Evolutionary conservation across 2,113 vertebrate genomes (phyloP), one percentile per base, ranked within the genome.

Genomic region (Anser brachyrhynchus): DNA sequence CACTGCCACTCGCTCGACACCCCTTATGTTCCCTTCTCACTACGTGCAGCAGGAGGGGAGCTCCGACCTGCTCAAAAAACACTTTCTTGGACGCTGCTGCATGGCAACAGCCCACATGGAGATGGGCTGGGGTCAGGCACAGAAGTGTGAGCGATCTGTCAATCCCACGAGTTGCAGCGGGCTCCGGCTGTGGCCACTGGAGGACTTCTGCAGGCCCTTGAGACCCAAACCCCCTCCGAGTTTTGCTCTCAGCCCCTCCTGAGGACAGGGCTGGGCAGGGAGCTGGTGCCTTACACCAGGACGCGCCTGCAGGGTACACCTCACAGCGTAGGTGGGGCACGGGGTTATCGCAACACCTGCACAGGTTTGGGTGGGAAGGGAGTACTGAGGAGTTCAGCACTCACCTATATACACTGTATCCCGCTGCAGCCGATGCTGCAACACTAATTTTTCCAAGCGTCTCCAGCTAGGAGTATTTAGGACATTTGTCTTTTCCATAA

Each of bases 101-200:
- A 19, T 23, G 1, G 37, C 1, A 6, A 26, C 31, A 4, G 43
- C 33, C 4, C 5, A 5, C 3, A 1, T 2, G 2, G 33, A 19
- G 33, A n/a, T 0, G 2, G 28, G 18, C 26, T 31, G 19, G 9
- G 15, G 49, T 3, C 19, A 3, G 0, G 4, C 37, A 9, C 41
- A 7, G 57, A 7, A 11, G 44, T 11, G 37, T 0, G 18, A 61
- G 17, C 17, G 43, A 44, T 44, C 16, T 16, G 8, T 16, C 44
- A 18, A 18, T 46, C 44, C 44, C 44, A 46, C 18, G 44, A 46
- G 20, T 29, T 18, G n/a, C 55, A 11, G 49, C 37, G 41, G 11
- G 0, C 61, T 62, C 9, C 5, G 31, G 14, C 55, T 13, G 19
- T 10, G 0, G 2, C 1, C 1, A 3, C 44, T 0, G 0, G 13